phyloP scores from a whole-genome alignment of 2,113 vertebrate species.

The Pituophis catenifer region DNA sequence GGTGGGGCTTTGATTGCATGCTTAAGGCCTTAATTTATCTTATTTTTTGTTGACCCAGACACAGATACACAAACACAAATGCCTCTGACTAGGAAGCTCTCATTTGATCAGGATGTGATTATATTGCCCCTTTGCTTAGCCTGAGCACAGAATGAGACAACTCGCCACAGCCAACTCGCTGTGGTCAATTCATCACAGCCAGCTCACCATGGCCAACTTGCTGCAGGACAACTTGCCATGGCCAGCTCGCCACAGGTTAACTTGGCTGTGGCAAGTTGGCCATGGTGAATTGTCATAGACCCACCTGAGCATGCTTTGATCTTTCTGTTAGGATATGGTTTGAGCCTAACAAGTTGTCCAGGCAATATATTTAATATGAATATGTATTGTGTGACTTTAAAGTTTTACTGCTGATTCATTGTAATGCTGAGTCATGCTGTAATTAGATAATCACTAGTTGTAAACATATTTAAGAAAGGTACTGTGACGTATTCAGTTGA shows the following conservation, averaged over 20 bases:
- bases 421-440: too few species aligned
- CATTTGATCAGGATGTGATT: not conserved
- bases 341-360: too few species aligned
- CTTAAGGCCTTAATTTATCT: not conserved
- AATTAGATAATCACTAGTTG: too few species aligned
- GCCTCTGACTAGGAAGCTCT: not conserved
- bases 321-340: too few species aligned
- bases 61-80: too few species aligned
- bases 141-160: not conserved
- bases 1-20: not conserved
- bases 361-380: too few species aligned
- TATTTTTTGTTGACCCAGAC: not conserved
- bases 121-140: not conserved
- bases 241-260: not conserved
- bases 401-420: too few species aligned
- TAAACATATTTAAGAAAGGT: too few species aligned
- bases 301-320: not conserved
- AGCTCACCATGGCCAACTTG: not conserved
- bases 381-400: too few species aligned
- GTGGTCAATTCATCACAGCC: too few species aligned
- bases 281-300: not conserved
- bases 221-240: not conserved
- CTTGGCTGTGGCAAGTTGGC: not conserved
- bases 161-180: not conserved
- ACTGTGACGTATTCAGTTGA: too few species aligned